These are phyloP conservation scores for Linurgus olivaceus DNA, from an alignment of 2,797 vertebrate genomes.

Conservation along the genomic window DNA sequence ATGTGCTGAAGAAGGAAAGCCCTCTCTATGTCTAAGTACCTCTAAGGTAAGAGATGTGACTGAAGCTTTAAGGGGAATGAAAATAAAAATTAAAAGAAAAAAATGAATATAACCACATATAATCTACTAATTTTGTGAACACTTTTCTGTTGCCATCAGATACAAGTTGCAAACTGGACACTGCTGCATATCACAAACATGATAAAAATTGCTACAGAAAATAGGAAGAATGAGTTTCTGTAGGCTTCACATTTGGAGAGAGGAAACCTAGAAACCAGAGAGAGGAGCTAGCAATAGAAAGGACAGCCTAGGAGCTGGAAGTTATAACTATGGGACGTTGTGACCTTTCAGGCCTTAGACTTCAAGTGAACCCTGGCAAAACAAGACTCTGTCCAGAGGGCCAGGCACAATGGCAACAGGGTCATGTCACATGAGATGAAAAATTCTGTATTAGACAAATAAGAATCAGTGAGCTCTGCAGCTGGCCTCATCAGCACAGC, in stretches of 20 bases:
- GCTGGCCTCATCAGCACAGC: background rate
- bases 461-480: background rate
- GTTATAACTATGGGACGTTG: rapidly evolving
- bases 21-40: background rate
- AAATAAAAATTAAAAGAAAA: background rate
- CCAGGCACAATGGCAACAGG: background rate
- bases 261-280: background rate
- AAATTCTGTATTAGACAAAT: background rate
- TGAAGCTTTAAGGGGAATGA: background rate
- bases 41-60: background rate
- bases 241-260: background rate
- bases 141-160: background rate
- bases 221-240: background rate
- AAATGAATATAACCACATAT: too few species aligned
- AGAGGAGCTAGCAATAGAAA: background rate
- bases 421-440: slow-evolving; percentile 3
- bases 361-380: slow-evolving; percentile 9
- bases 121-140: background rate
- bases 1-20: slow-evolving; percentile 45
- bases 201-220: background rate
- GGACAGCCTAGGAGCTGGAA: background rate
- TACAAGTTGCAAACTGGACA: background rate
- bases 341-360: slow-evolving; percentile 10
- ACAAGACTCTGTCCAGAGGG: background rate
- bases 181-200: background rate